Evolutionary conservation across 2,888 invertebrate species (phyloP), one percentile per base, ranked within the genome.

Genomic region (Hipparchia semele): DNA sequence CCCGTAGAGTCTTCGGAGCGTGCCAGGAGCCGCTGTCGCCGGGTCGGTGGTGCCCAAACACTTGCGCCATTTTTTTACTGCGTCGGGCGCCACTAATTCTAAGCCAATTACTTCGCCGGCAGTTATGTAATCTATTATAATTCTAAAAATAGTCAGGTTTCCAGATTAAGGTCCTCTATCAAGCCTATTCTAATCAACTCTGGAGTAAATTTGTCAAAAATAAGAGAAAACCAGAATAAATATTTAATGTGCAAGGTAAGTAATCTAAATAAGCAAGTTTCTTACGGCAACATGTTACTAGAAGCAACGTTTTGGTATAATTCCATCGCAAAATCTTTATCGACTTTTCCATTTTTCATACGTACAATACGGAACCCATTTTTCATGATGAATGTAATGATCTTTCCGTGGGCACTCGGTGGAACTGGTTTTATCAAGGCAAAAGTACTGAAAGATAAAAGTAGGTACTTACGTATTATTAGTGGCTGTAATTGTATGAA

Each of bases 391-490:
- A 94, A 92, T 70, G 96, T 96, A 45, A 99, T 88, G 72, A 99
- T 96, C 83, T 96, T 95, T 0, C 98, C 98, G 80, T 97, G 94
- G 83, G 95, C 95, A 71, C 95, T 92, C 49, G 97, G 90, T 10
- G 96, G 95, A 71, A 96, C 95, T 12, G 98, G 97, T 88, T 98
- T 98, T 58, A 99, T 94, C 72, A 98, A 86, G 9, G 96, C 96
- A 85, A 98, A 96, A 0, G 98, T 97, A 82, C 96, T 96, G 79
- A 62, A 79, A 23, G 23, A 86, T 56, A 1, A 46, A 56, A 53
- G n/a, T 65, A 33, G 13, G 33, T n/a, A 65, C 0, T 0, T 23
- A 58, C 10, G 54, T 54, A 56, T 3, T 13, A n/a, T 39, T 39
- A 39, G 39, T 39, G 39, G 39, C 39, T n/a, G 6, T n/a, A 39